Evolutionary conservation across 2,113 vertebrate species (phyloP).

Genomic region (Hippoglossus stenolepis): DNA sequence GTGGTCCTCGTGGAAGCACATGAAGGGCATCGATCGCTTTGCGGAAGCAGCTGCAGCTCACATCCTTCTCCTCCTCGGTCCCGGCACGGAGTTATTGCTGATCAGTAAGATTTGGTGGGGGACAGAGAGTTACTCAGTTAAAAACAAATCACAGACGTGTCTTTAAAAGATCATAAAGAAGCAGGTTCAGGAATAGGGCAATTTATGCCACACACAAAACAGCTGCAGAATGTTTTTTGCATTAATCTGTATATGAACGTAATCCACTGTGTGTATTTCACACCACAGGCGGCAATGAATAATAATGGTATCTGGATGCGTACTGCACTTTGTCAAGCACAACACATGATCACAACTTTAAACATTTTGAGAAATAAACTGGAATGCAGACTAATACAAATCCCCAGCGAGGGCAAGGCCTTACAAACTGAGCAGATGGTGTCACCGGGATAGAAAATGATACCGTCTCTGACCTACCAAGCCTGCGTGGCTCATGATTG

Average conservation of each 20-base stretch:
- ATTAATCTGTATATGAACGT: background rate
- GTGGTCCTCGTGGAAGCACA: slow-evolving; percentile 35
- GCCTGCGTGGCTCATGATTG: slow-evolving; percentile 63
- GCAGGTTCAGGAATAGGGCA: too few species aligned
- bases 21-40: slow-evolving; percentile 20
- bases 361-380: background rate
- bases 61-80: slow-evolving; percentile 4
- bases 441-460: slow-evolving; percentile 41
- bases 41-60: slow-evolving; percentile 10
- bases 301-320: background rate
- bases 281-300: background rate
- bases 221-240: background rate
- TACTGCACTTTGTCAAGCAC: background rate
- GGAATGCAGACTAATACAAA: background rate
- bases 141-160: background rate
- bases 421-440: slow-evolving; percentile 69
- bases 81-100: slow-evolving; percentile 9
- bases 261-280: background rate
- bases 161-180: background rate
- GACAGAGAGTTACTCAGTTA: background rate
- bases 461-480: slow-evolving; percentile 53
- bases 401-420: background rate
- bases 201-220: background rate
- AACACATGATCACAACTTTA: background rate
- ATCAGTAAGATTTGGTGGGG: background rate